Evolutionary conservation across 2,888 invertebrate species (phyloP).

Genomic region (Branchinecta sandiegonensis): DNA sequence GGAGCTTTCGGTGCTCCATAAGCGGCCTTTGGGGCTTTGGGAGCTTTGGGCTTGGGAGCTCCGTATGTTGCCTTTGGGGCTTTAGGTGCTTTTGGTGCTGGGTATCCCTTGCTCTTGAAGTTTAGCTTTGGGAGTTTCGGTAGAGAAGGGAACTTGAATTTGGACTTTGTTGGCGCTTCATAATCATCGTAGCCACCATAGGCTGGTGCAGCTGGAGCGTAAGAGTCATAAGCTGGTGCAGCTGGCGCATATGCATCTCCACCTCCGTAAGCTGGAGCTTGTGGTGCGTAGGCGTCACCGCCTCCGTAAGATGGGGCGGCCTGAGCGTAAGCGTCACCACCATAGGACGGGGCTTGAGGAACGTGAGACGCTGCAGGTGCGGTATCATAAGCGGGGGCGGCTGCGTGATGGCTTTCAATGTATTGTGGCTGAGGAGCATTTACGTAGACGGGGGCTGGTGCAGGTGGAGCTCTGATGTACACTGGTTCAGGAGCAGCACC

Average conservation of each 20-base stretch:
- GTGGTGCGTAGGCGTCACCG: constrained; percentile 18
- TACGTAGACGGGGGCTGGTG: constrained; percentile 28
- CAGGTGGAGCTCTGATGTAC: constrained; percentile 22
- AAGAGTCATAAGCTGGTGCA: constrained; percentile 16
- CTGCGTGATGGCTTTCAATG: constrained; percentile 19
- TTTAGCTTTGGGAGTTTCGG: constrained; percentile 4
- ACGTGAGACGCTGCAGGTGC: constrained; percentile 25
- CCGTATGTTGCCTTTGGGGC: constrained; percentile 23
- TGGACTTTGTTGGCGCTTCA: not conserved
- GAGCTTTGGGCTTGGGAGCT: constrained; percentile 22
- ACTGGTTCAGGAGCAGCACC: constrained; percentile 20
- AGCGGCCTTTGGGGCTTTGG: constrained; percentile 21
- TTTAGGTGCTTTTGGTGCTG: constrained; percentile 21
- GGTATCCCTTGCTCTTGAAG: constrained; percentile 3
- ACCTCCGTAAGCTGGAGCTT: constrained; percentile 18
- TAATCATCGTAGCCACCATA: constrained; percentile 16
- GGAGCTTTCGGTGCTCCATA: constrained; percentile 24
- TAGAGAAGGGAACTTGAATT: not conserved
- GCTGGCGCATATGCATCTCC: constrained; percentile 1
- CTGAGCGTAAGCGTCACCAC: constrained; percentile 22
- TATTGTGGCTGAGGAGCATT: constrained; percentile 28
- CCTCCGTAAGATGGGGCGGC: constrained; percentile 14
- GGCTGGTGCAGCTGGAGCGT: constrained; percentile 18
- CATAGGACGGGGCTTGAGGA: constrained; percentile 25
- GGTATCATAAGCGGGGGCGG: constrained; percentile 26